Conservation (phyloP, 1,140 invertebrate genomes). For the Drosophila nigrodunni region DNA sequence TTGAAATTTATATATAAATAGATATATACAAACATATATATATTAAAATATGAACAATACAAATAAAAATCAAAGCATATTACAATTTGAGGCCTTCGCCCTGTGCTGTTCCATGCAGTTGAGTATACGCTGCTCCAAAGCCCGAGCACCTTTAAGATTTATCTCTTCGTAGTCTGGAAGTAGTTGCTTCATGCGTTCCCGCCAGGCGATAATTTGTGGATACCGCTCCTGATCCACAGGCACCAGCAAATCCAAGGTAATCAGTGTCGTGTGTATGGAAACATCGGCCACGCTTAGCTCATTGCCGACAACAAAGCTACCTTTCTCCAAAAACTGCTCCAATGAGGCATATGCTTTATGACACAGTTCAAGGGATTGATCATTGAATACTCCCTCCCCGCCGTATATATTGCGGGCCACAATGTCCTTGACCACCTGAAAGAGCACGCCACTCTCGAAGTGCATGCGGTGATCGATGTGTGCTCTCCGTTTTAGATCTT, state of each 20-base stretch:
- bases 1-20: constrained; percentile 17
- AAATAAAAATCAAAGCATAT: constrained; percentile 1
- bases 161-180: constrained; percentile 70
- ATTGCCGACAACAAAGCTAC: constrained; percentile 85
- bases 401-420: constrained; percentile 80
- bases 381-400: constrained; percentile 65
- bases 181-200: constrained; percentile 57
- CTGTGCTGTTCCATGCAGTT: constrained; percentile 62
- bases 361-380: constrained; percentile 69
- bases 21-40: constrained; percentile 8
- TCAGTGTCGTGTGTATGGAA: constrained; percentile 84
- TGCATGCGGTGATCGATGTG: constrained; percentile 89
- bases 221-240: constrained; percentile 64
- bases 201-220: constrained; percentile 53
- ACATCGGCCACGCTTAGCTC: constrained; percentile 87
- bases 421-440: constrained; percentile 79
- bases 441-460: constrained; percentile 89
- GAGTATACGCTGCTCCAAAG: constrained; percentile 53
- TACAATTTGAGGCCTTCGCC: constrained; percentile 6
- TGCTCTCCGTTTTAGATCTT: constrained; percentile 87
- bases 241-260: constrained; percentile 78
- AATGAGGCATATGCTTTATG: constrained; percentile 85
- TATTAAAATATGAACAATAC: constrained; percentile 23
- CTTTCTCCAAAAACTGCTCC: constrained; percentile 84
- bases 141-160: constrained; percentile 65